A percentile compares a stretch with the other conserved stretches of the same genome.
Conservation (phyloP, 2,797 vertebrate species). For the Catostomus latipinnis region DNA sequence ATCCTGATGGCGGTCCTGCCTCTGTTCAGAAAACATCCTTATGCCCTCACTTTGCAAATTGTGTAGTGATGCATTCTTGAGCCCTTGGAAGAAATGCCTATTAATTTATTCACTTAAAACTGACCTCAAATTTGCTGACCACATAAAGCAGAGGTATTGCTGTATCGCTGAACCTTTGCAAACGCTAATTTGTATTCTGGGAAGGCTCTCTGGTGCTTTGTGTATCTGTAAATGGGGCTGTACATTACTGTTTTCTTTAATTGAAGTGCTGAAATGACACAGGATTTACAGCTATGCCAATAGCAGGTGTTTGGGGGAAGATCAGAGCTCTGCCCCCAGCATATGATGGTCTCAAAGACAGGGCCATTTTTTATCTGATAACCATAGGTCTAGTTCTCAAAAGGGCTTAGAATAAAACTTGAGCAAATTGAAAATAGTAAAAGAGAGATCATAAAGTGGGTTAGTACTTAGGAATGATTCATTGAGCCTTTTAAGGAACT, state of each 20-base stretch:
- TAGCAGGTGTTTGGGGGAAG: constrained; percentile 43
- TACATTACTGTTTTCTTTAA: constrained; percentile 57
- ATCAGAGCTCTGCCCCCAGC: constrained; percentile 29
- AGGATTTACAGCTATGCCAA: constrained; percentile 49
- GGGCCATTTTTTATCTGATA: constrained; percentile 46
- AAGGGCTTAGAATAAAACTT: constrained; percentile 10
- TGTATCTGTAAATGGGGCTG: constrained; percentile 54
- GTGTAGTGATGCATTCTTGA: constrained; percentile 22
- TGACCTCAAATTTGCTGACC: constrained; percentile 33
- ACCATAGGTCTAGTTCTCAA: constrained; percentile 17
- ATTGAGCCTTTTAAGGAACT: not conserved
- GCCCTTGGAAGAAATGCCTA: constrained; percentile 19
- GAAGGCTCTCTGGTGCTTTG: constrained; percentile 27
- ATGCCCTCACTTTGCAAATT: constrained; percentile 15
- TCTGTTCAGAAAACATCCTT: constrained; percentile 13
- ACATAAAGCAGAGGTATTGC: constrained; percentile 15
- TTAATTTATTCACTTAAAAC: constrained; percentile 34
- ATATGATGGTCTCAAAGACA: constrained; percentile 38
- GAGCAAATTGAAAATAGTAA: not conserved
- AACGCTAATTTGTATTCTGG: constrained; percentile 34
- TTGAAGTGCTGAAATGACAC: constrained; percentile 46
- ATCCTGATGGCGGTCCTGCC: too few species aligned
- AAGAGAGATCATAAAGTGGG: not conserved
- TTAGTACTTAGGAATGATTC: not conserved
- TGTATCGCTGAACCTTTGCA: not conserved